Conservation (phyloP, 2,113 vertebrate species). For the Macaca fascicularis region T2T-MFA8v1.1 NC_088386.1:81780001-81780500, state of each 20-base stretch:
- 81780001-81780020: conserved; percentile 50
- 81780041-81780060: conserved; percentile 31
- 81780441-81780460: not conserved
- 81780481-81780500: not conserved
- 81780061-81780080: not conserved
- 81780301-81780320: not conserved
- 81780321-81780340: not conserved
- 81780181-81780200: not conserved
- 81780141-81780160: not conserved
- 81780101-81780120: conserved; percentile 2
- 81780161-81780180: not conserved
- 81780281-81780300: not conserved
- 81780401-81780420: not conserved
- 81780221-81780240: not conserved
- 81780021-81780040: conserved; percentile 1
- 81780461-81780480: not conserved
- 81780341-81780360: not conserved
- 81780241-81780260: not conserved
- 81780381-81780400: not conserved
- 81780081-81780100: not conserved
- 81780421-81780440: not conserved
- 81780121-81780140: conserved; percentile 23
- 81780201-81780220: not conserved
- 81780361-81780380: not conserved
- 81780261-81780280: not conserved